phyloP scores from a whole-genome alignment of 2,113 vertebrate species.

The Charadrius vociferus region DNA sequence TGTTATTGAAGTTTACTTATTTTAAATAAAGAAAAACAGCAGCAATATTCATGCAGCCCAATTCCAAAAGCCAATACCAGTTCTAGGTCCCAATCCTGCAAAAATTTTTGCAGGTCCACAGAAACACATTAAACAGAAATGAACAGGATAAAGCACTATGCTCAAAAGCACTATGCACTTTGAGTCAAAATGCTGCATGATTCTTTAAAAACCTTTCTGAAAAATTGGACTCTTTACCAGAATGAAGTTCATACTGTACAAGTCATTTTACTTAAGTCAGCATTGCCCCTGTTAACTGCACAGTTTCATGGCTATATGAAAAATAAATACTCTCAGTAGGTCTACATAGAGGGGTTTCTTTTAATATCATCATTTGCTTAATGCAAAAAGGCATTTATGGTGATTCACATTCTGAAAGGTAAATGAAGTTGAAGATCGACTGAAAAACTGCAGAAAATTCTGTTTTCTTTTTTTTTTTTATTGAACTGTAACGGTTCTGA shows the following conservation, averaged over 20 bases:
- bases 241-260: not conserved
- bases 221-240: not conserved
- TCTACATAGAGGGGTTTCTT: not conserved
- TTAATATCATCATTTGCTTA: not conserved
- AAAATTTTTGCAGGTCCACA: not conserved
- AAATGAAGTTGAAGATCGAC: not conserved
- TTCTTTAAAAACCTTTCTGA: not conserved
- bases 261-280: not conserved
- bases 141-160: not conserved
- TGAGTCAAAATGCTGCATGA: not conserved
- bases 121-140: not conserved
- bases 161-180: not conserved
- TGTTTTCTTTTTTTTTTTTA: not conserved
- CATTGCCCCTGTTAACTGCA: not conserved
- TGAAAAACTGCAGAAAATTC: not conserved
- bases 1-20: not conserved
- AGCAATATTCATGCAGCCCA: accelerated
- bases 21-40: not conserved
- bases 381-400: not conserved
- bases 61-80: not conserved
- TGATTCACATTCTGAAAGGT: not conserved
- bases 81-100: not conserved
- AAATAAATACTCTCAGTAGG: not conserved
- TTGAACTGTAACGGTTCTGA: not conserved
- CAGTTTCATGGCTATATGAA: not conserved